Evolutionary conservation across 2,113 vertebrate genomes (phyloP).

Genomic region (Peromyscus leucopus): DNA sequence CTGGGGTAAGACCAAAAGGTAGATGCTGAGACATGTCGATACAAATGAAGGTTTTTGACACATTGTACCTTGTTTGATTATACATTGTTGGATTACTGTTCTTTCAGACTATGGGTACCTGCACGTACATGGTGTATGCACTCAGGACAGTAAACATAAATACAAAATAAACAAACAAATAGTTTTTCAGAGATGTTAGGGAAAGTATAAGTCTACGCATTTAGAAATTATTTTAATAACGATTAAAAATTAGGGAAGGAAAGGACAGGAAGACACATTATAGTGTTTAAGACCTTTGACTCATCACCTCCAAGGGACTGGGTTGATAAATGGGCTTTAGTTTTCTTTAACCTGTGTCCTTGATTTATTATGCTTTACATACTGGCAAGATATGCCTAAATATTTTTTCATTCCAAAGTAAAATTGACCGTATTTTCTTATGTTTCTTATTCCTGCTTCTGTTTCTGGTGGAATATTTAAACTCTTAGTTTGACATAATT

Average conservation of each 20-base stretch:
- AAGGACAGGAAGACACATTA: not conserved
- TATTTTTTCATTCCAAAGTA: not conserved
- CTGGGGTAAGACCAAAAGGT: rapidly evolving
- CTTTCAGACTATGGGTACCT: too few species aligned
- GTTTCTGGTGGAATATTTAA: not conserved
- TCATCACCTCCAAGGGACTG: not conserved
- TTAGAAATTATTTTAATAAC: not conserved
- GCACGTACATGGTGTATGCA: not conserved
- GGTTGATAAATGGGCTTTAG: not conserved
- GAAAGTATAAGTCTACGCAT: not conserved
- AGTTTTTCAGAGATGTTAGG: not conserved
- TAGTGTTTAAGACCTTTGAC: not conserved
- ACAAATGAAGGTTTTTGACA: not conserved
- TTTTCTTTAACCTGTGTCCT: not conserved
- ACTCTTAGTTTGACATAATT: not conserved
- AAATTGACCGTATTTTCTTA: not conserved
- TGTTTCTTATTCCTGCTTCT: not conserved
- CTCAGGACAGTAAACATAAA: not conserved
- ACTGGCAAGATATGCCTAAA: not conserved
- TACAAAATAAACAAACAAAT: not conserved
- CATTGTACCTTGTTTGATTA: not conserved
- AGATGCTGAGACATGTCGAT: not conserved
- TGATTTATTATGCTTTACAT: not conserved
- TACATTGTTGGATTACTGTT: too few species aligned
- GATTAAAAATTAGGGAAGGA: not conserved